Evolutionary conservation across 2,888 invertebrate species (phyloP).

Genomic region (Zygaena filipendulae): DNA sequence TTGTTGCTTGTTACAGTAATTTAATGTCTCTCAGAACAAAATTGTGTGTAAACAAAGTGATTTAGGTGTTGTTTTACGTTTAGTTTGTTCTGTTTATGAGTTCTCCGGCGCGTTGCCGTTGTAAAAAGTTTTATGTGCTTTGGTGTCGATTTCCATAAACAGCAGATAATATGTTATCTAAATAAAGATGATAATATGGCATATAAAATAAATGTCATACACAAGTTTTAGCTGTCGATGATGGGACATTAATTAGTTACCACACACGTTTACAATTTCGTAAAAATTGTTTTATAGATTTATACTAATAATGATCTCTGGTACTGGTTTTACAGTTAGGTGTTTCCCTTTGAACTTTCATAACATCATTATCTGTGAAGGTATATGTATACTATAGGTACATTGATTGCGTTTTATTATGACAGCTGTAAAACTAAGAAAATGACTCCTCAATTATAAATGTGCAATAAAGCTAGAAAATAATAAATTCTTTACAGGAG

Average conservation of each 20-base stretch:
- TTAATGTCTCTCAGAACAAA: conserved; percentile 26
- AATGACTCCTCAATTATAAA: no score
- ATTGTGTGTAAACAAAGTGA: conserved; percentile 29
- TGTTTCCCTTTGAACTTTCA: no score
- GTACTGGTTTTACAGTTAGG: no score
- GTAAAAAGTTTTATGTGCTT: conserved; percentile 30
- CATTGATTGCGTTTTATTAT: no score
- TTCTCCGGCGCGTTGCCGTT: conserved; percentile 26
- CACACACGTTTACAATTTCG: no score
- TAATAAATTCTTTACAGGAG: no score
- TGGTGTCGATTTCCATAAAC: conserved; percentile 25
- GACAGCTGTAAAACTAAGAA: no score
- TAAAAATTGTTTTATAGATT: no score
- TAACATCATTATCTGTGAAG: no score
- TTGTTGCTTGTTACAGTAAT: conserved; percentile 30
- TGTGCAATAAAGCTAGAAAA: no score
- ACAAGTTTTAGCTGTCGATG: neutral
- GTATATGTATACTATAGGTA: no score
- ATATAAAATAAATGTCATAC: conserved; percentile 6
- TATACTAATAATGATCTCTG: no score
- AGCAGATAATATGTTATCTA: conserved; percentile 17
- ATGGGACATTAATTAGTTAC: conserved; percentile 33
- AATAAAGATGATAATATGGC: conserved; percentile 12
- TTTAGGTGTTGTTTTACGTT: conserved; percentile 26
- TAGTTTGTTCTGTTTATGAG: conserved; percentile 30